Conservation (phyloP, 2,113 vertebrate genomes). For the Stercorarius parasiticus region DNA sequence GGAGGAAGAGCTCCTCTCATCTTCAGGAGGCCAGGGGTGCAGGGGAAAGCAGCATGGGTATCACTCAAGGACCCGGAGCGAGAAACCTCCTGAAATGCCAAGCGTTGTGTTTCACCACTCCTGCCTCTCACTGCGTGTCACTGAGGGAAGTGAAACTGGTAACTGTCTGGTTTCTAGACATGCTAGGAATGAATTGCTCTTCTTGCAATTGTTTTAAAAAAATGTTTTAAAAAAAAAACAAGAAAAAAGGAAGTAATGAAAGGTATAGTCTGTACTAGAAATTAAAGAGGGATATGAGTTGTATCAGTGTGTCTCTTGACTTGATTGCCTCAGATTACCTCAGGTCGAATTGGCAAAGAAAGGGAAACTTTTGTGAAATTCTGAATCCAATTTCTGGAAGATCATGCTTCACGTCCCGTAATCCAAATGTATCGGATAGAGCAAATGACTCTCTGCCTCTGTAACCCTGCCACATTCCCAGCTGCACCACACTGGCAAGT, state of each 20-base stretch:
- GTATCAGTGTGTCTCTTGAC: background rate
- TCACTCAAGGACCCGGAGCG: background rate
- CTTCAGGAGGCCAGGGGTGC: background rate
- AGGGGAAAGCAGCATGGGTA: background rate
- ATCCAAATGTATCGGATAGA: background rate
- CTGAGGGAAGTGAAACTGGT: slow-evolving; percentile 37
- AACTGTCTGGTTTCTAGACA: background rate
- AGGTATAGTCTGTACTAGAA: background rate
- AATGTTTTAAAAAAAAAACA: background rate
- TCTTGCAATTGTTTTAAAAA: background rate
- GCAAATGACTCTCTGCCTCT: background rate
- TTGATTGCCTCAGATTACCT: background rate
- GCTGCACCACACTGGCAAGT: background rate
- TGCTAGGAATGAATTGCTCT: background rate
- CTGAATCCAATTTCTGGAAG: background rate
- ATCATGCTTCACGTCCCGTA: background rate
- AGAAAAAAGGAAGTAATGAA: background rate
- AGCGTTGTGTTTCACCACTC: background rate
- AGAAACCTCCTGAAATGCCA: background rate
- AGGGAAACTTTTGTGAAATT: background rate
- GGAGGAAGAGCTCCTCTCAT: background rate
- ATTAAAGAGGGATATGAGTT: background rate
- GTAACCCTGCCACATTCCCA: background rate
- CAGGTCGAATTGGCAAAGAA: background rate
- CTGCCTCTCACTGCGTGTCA: background rate